A percentile compares a stretch with the other conserved stretches of the same genome.
Evolutionary conservation across 2,888 invertebrate species (phyloP).

Genomic region (Melitaea athalia): DNA sequence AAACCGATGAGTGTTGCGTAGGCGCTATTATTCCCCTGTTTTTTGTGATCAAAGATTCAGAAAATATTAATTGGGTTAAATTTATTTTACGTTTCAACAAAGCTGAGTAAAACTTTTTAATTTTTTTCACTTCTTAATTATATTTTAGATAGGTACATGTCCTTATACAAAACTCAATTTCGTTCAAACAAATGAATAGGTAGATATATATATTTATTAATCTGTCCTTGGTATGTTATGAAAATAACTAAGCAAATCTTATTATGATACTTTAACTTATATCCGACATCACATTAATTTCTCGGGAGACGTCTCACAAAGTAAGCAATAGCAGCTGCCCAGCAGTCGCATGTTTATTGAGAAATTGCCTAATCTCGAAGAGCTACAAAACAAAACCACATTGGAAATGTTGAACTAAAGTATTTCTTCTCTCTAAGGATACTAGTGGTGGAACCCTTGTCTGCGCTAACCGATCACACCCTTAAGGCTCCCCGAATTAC

Average conservation of each 20-base stretch:
- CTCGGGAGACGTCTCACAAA: constrained; percentile 77
- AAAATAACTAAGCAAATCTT: background rate
- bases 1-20: constrained; percentile 74
- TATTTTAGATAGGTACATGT: too few species aligned
- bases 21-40: constrained; percentile 63
- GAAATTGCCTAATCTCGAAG: constrained; percentile 80
- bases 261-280: constrained; percentile 57
- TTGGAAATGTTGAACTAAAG: constrained; percentile 79
- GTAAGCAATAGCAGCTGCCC: constrained; percentile 75
- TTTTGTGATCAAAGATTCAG: constrained; percentile 73
- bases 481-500: constrained; percentile 80
- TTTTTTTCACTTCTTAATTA: too few species aligned
- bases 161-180: background rate
- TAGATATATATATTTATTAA: background rate
- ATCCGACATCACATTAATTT: constrained; percentile 77
- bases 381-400: constrained; percentile 81
- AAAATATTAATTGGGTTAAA: constrained; percentile 65
- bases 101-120: constrained; percentile 5
- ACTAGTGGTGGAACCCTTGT: constrained; percentile 77
- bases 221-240: background rate
- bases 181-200: background rate
- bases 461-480: constrained; percentile 80
- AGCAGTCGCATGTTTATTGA: constrained; percentile 76
- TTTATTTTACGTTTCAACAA: constrained; percentile 6
- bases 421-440: constrained; percentile 80